Percentiles rank a stretch among this genome's conserved stretches.
Evolutionary conservation across 2,113 vertebrate species (phyloP).

Genomic region (Rhodinocichla rosea): DNA sequence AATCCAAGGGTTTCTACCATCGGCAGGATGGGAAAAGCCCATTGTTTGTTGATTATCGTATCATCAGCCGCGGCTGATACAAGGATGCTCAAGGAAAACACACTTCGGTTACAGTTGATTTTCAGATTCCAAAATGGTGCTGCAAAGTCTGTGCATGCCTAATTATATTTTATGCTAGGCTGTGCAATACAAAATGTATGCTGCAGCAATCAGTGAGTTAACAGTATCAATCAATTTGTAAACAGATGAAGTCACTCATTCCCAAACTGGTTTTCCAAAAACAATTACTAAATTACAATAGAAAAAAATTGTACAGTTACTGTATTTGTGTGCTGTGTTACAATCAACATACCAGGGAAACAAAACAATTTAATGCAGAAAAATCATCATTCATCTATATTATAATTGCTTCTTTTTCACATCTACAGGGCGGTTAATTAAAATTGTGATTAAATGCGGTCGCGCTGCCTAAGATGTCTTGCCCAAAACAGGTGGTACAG

Average conservation of each 20-base stretch:
- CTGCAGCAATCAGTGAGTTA: slow-evolving; percentile 86
- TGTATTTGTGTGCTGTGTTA: slow-evolving; percentile 96
- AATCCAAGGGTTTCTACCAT: slow-evolving; percentile 68
- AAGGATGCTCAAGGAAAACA: slow-evolving; percentile 74
- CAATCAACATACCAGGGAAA: slow-evolving; percentile 99
- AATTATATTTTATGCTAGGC: slow-evolving; percentile 83
- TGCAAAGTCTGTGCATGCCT: slow-evolving; percentile 77
- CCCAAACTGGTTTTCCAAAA: slow-evolving; percentile 85
- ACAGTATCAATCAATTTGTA: slow-evolving; percentile 95
- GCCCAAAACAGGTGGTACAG: slow-evolving; percentile 99
- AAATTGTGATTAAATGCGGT: slow-evolving; percentile 99
- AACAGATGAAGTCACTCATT: slow-evolving; percentile 92
- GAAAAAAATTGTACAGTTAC: slow-evolving; percentile 95
- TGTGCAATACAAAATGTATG: slow-evolving; percentile 82
- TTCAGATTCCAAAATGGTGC: slow-evolving; percentile 81
- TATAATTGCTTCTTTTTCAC: slow-evolving; percentile 99
- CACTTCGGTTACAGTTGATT: slow-evolving; percentile 77
- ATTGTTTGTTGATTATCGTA: slow-evolving; percentile 73
- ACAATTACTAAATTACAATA: slow-evolving; percentile 99
- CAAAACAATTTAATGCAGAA: slow-evolving; percentile 99
- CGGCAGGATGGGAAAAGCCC: slow-evolving; percentile 66
- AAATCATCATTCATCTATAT: slow-evolving; percentile 99
- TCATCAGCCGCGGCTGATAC: slow-evolving; percentile 68
- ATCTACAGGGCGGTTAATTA: slow-evolving; percentile 99
- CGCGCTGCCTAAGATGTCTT: slow-evolving; percentile 97